A percentile compares a stretch with the other conserved stretches of the same genome.
Evolutionary conservation across 2,113 vertebrate genomes (phyloP).

Genomic region (Crocuta crocuta): DNA sequence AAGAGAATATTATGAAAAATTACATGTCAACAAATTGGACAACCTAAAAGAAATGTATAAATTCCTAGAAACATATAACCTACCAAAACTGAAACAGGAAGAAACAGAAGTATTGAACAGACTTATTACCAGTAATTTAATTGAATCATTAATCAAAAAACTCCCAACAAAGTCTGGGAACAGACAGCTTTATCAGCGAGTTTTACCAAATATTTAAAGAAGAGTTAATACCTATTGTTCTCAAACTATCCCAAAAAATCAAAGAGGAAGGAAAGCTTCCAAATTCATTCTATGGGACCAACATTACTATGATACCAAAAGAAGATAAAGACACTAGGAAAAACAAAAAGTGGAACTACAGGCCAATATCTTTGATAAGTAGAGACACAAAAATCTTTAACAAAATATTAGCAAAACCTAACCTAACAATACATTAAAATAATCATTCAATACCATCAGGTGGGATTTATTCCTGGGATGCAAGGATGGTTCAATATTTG

Average conservation of each 20-base stretch:
- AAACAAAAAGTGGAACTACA: neutral
- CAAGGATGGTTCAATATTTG: neutral
- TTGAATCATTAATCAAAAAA: neutral
- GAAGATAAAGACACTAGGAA: neutral
- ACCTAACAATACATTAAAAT: neutral
- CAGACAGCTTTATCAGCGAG: neutral
- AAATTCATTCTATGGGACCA: neutral
- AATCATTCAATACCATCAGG: neutral
- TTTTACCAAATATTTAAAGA: neutral
- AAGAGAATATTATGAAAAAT: neutral
- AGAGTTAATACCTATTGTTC: neutral
- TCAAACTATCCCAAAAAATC: neutral
- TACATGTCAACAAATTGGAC: neutral
- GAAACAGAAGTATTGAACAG: neutral
- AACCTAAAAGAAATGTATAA: neutral
- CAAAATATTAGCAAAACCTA: neutral
- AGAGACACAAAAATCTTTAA: neutral
- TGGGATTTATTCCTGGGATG: neutral
- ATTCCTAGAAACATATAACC: neutral
- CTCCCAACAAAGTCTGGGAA: neutral
- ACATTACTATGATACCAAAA: neutral
- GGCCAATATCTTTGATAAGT: neutral
- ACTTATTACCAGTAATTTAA: neutral
- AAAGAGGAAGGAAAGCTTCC: neutral
- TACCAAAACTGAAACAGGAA: neutral